Conservation (phyloP, 2,797 vertebrate genomes). For the Onychomys arenicola region DNA sequence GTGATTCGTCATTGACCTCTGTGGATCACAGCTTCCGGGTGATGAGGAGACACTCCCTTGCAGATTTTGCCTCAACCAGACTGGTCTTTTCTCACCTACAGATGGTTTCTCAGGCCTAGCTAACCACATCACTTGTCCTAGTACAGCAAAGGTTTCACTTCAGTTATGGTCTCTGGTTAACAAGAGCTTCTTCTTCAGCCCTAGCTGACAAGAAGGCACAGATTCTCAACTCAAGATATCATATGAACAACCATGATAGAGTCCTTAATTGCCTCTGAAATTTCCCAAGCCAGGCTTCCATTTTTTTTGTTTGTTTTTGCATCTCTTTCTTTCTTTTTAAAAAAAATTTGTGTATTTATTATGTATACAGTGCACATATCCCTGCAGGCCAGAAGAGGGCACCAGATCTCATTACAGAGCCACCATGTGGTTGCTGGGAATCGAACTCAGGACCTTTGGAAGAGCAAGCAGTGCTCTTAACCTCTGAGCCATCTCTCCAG, state of each 20-base stretch:
- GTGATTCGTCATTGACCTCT: not conserved
- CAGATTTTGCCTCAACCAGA: not conserved
- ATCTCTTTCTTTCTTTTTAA: too few species aligned
- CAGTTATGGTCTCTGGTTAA: not conserved
- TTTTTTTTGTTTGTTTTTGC: too few species aligned
- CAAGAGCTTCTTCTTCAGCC: not conserved
- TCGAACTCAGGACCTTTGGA: too few species aligned
- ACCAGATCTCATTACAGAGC: too few species aligned
- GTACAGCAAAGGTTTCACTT: not conserved
- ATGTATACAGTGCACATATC: too few species aligned
- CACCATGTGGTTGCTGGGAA: too few species aligned
- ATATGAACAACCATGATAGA: not conserved
- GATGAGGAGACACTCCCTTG: not conserved
- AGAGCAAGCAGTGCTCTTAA: too few species aligned
- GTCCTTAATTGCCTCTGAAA: not conserved
- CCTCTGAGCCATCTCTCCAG: too few species aligned
- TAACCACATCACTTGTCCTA: not conserved
- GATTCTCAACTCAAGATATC: not conserved
- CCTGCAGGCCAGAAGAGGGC: too few species aligned
- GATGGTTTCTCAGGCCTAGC: not conserved
- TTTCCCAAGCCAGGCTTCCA: not conserved
- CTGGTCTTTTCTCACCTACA: not conserved
- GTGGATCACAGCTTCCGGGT: not conserved
- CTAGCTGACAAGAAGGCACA: not conserved
- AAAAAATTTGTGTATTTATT: too few species aligned